Base-by-base conservation (phyloP, 2,888 invertebrate species). In the Atethmia centrago region DNA sequence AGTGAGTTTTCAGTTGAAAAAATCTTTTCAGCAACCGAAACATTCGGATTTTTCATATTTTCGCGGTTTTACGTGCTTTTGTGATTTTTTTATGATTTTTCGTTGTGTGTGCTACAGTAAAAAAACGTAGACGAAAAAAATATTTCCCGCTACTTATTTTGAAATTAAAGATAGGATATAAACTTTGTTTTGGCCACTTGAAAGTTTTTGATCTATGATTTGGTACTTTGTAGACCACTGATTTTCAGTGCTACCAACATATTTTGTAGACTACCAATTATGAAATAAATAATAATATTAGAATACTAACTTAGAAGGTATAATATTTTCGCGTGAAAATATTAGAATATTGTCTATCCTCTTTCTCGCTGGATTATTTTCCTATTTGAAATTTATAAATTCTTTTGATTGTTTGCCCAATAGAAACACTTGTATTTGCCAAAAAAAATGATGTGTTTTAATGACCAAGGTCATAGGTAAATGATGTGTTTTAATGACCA, bases 1-100 rank as follows among this genome's bases (percentile, higher is more conserved):
- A 25, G 51, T 71, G 63, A 62, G 16, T 72, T 79, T 51, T 63
- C 28, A 47, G 12, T 42, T 55, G 4, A 21, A n/a, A 28, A 40
- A 0, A 40, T 12, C 19, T 47, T 51, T 45, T 31, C 1, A n/a
- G 51, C 5, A 14, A 10, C 8, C 16, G 10, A 28, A 45, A 7
- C 19, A 3, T 71, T 58, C 19, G n/a, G 8, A 7, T 42, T 36
- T 21, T 73, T 36, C 10, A 45, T 59, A 45, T 59, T 74, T 73
- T 74, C 10, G 42, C 2, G 40, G 9, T 8, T 40, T 40, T 1
- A 40, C 9, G 40, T n/a, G 42, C 19, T 40, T 58, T 47, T 47
- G 36, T 28, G 55, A 42, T 8, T 62, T 0, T 62, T 49, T 31
- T n/a, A 51, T 25, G n/a, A 28, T 51, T 25, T 25, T 36, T 55